Evolutionary conservation across 2,113 vertebrate genomes (phyloP), one percentile per base, ranked within the genome.

Genomic region (Illadopsis cleaveri): DNA sequence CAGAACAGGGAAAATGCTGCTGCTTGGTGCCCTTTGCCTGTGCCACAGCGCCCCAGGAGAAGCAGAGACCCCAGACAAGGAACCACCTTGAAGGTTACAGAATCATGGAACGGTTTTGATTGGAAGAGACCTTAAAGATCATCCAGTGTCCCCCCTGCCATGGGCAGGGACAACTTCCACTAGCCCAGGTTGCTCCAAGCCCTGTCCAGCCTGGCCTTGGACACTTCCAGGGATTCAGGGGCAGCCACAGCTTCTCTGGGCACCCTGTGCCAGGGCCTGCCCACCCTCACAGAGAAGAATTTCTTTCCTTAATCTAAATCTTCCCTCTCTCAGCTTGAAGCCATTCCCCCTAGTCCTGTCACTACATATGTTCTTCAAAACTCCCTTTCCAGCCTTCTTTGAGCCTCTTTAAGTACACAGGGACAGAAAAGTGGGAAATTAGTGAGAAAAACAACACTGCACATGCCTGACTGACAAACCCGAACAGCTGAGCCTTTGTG

Each of bases 171-270:
- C 58, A 81, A 1, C 18, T 89, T 2, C 42, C 58, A 37, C 25
- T 1, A 1, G 0, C 17, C 27, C 50, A 65, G 11, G 17, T 0
- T 4, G 7, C 15, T 72, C 58, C 50, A 64, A 64, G 17, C 35
- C 22, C 35, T 0, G 0, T 80, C 86, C 58, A 58, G 0, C 37
- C 42, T 88, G 76, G 22, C 35, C 37, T 51, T 57, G 58, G 23
- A 2, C 68, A 73, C 12, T 44, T 4, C 22, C 86, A 65, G 50
- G 37, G 21, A 33, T 72, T 20, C 82, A 48, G 57, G 21, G 12
- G 22, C 66, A 88, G 37, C 31, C 76, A 57, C 58, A 65, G 18
- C 42, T 71, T 2, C 65, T 54, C 56, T 79, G 75, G 30, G 15
- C 8, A 69, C 10, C 28, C 28, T 70, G n/a, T 70, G 20, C 35